Conservation (phyloP, 2,888 invertebrate species). For the Eupithecia subfuscata region DNA sequence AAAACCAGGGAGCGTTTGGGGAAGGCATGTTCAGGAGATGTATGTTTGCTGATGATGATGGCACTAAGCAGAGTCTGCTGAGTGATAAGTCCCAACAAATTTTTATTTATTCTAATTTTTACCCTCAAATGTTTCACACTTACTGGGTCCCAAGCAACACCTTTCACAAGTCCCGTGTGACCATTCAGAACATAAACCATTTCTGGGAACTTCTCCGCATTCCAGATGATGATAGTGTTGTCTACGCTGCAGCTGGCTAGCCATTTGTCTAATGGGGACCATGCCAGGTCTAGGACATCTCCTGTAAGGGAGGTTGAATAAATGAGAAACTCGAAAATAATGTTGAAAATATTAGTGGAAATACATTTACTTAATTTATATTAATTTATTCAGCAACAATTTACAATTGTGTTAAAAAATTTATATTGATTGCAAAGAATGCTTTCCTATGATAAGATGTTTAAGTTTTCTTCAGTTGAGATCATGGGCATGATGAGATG, state of each 20-base stretch:
- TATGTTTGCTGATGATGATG: background rate
- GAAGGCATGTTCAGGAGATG: no score
- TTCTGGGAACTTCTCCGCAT: constrained; percentile 94
- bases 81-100: background rate
- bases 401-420: background rate
- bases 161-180: constrained; percentile 97
- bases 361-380: background rate
- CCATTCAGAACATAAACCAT: constrained; percentile 93
- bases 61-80: background rate
- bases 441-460: background rate
- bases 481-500: background rate
- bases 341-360: background rate
- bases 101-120: background rate
- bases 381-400: background rate
- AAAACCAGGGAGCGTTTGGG: no score
- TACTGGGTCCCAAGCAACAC: constrained; percentile 98
- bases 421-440: background rate
- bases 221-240: constrained; percentile 99
- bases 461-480: background rate
- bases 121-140: constrained; percentile 45
- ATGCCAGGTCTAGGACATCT: constrained; percentile 97
- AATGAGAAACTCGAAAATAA: background rate
- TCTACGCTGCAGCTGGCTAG: constrained; percentile 98
- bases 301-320: constrained; percentile 60
- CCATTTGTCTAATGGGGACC: constrained; percentile 97